Base-by-base conservation (phyloP, 2,888 invertebrate species). In the Zele albiditarsus region DNA sequence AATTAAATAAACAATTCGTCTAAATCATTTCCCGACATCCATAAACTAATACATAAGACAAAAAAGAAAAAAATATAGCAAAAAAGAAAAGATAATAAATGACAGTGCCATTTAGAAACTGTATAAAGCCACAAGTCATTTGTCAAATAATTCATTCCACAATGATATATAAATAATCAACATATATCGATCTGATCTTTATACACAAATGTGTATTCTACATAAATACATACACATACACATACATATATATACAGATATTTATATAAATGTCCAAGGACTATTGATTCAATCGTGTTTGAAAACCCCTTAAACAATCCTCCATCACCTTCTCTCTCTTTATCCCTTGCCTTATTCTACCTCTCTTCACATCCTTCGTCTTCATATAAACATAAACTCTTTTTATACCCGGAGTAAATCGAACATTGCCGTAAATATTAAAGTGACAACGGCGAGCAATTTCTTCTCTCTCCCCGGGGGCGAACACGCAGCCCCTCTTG, bases 401-500 rank as follows among this genome's bases (percentile, higher is more conserved):
- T 53, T 53, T 53, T 53, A 53, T 53, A 53, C 20, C 8, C 8
- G 5, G 53, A 66, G 38, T 27, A 66, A 42, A 42, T 49, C 25
- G 31, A 53, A 71, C 28, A 60, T 58, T 62, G 62, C 62, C 62
- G 71, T 62, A 62, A 60, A 62, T 71, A 71, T 60, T 12, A 0
- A 33, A 33, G 60, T 42, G 71, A 71, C 71, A 71, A 60, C 46
- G 23, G 27, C n/a, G 68, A 16, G 71, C 71, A 49, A 62, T 62
- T 62, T 60, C 62, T 60, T 49, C 28, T 71, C 62, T 71, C 60
- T 42, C 71, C 71, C 71, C 49, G 71, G 71, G 71, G 71, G 71
- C 71, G 62, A 71, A 71, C 62, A 71, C 60, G 70, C 38, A 62
- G 71, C 28, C 42, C 10, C 20, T n/a, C 33, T 2, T 23, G 28